Percentiles rank a stretch among this genome's conserved stretches.
Conservation (phyloP, 2,797 vertebrate genomes). For the Pristis pectinata region DNA sequence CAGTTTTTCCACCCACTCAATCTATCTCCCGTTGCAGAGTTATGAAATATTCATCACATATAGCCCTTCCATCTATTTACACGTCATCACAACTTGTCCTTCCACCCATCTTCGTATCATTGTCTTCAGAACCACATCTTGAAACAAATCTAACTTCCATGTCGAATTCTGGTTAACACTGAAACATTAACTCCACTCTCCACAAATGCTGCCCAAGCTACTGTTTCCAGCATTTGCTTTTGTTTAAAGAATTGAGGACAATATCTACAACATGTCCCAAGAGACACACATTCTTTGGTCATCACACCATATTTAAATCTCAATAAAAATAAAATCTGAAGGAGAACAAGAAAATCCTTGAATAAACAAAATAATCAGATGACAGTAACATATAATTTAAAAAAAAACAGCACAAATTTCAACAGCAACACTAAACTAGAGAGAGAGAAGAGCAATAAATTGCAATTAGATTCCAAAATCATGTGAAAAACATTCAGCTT, state of each 20-base stretch:
- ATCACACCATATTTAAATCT: background rate
- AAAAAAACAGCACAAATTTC: background rate
- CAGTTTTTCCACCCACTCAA: too few relatives aligned
- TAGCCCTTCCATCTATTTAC: too few relatives aligned
- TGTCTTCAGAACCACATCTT: background rate
- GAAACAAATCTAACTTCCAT: background rate
- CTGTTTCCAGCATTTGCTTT: background rate
- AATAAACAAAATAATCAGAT: conserved; percentile 2
- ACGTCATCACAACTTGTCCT: too few relatives aligned
- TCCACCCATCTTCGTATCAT: too few relatives aligned
- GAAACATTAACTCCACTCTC: background rate
- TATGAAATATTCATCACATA: too few relatives aligned
- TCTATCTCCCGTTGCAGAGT: too few relatives aligned
- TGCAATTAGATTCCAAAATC: background rate
- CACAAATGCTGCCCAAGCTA: background rate
- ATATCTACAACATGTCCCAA: background rate
- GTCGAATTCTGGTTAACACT: background rate
- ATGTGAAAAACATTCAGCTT: background rate
- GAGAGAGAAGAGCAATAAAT: background rate
- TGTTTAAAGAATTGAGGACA: background rate
- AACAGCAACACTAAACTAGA: background rate
- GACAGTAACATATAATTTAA: background rate
- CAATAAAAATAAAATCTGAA: background rate
- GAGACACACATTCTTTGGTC: background rate
- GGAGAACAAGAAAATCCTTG: background rate